Base-by-base conservation (phyloP, 2,888 invertebrate genomes). In the Acleris laterana region DNA sequence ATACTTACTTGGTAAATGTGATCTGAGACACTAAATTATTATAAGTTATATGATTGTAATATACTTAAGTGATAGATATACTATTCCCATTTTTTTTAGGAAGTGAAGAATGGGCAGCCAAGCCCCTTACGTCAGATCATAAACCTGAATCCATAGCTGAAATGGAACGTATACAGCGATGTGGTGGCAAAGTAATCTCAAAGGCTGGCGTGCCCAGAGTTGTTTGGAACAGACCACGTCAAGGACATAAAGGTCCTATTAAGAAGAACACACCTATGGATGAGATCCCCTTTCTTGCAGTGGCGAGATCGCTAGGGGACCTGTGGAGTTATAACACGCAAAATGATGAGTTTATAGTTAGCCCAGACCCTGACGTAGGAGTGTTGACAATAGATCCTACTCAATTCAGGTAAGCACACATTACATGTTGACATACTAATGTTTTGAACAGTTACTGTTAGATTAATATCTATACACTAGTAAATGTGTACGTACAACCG, bases 251-350 rank as follows among this genome's bases (percentile, higher is more conserved):
- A 74, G 98, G 98, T 1, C 98, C 98, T 0, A 96, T 98, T 13
- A 94, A 97, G 59, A 95, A 98, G 72, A 97, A 97, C 55, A 98
- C 98, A 0, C 96, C 96, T 1, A 97, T 97, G 79, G 98, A 98
- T 85, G 97, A 97, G 86, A 98, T 99, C 77, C 98, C 99, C 0
- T 99, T 99, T 82, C 91, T 99, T 72, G 99, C 99, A 1, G 99
- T 99, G 16, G 99, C 99, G 1, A 94, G 99, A 76, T 98, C 99
- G 46, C 91, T 99, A 55, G 99, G 99, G 56, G 99, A 99, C 87
- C 93, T 99, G 17, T 99, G 99, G 99, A 99, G 99, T 78, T 99
- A 98, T 85, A 99, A 99, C 90, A 96, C 97, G 2, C 95, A 95
- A 67, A 95, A 96, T 74, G 96, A 98, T 85, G 96, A 97, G 85